Evolutionary conservation across 1,140 invertebrate genomes (phyloP).

Genomic region (Trissolcus basalis): DNA sequence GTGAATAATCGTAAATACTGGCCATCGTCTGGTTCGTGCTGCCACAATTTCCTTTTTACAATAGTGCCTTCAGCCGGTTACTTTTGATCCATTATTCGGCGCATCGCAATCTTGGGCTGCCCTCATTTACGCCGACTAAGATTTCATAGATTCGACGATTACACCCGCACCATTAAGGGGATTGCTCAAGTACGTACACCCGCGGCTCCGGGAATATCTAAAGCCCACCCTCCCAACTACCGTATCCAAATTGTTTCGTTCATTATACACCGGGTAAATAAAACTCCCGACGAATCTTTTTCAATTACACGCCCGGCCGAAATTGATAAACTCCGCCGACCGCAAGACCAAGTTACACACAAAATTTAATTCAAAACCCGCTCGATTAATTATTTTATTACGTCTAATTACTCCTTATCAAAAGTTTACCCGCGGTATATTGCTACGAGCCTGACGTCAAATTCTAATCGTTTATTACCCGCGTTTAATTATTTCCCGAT

Average conservation of each 20-base stretch:
- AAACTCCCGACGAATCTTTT: background rate
- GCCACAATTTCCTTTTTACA: slow-evolving; percentile 50
- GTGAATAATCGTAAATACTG: slow-evolving; percentile 51
- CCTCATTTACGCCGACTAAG: slow-evolving; percentile 45
- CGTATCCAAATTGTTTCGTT: slow-evolving; percentile 7
- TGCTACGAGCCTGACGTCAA: too few relatives aligned
- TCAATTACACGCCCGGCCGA: too few relatives aligned
- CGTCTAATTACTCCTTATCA: slow-evolving; percentile 1
- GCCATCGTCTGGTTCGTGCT: slow-evolving; percentile 45
- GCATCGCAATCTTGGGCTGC: slow-evolving; percentile 30
- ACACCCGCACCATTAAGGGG: slow-evolving; percentile 32
- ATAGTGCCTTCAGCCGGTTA: slow-evolving; percentile 45
- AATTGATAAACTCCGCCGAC: too few relatives aligned
- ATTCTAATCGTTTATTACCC: too few relatives aligned
- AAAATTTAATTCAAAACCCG: background rate
- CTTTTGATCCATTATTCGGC: slow-evolving; percentile 48
- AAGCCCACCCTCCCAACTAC: background rate
- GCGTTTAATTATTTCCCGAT: too few relatives aligned
- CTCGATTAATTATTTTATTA: slow-evolving; percentile 5
- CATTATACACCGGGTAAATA: background rate
- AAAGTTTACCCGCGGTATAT: too few relatives aligned
- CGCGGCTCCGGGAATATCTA: background rate
- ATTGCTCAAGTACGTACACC: slow-evolving; percentile 12
- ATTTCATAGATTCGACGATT: slow-evolving; percentile 48
- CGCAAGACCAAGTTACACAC: too few relatives aligned